phyloP scores from a whole-genome alignment of 1,140 invertebrate genomes.

The Cydia splendana region DNA sequence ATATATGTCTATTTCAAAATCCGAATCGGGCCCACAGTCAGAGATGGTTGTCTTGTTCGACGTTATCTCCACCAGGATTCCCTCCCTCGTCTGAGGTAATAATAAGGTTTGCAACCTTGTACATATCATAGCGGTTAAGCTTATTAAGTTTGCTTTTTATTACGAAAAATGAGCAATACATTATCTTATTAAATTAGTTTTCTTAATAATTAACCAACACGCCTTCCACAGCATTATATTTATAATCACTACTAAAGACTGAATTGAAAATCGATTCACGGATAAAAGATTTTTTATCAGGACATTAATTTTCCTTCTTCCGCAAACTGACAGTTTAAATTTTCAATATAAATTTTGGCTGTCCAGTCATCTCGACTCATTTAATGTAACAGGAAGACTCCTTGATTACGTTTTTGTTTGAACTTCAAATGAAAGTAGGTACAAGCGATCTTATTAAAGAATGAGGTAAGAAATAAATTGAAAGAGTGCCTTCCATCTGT shows the following conservation, averaged over 20 bases:
- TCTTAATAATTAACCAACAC: neutral
- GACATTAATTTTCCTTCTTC: neutral
- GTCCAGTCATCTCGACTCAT: slow-evolving; percentile 52
- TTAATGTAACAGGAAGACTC: slow-evolving; percentile 55
- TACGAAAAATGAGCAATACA: neutral
- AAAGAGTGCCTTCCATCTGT: slow-evolving; percentile 42
- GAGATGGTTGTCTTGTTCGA: neutral
- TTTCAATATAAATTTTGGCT: slow-evolving; percentile 37
- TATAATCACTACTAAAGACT: neutral
- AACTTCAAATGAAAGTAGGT: slow-evolving; percentile 49
- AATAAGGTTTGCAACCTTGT: too few species aligned
- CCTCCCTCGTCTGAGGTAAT: neutral
- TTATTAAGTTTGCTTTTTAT: neutral
- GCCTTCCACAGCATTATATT: neutral
- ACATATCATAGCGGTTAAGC: too few species aligned
- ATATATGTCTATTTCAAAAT: too few species aligned
- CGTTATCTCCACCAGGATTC: neutral
- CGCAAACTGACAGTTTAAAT: slow-evolving; percentile 33
- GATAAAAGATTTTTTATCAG: neutral
- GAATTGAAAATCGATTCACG: neutral
- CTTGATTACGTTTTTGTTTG: slow-evolving; percentile 67
- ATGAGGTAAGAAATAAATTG: slow-evolving; percentile 53
- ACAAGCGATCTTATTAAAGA: slow-evolving; percentile 45
- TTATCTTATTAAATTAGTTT: neutral
- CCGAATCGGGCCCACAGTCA: neutral